Conservation (phyloP, 2,888 invertebrate genomes). For the Panzeria rudis region DNA sequence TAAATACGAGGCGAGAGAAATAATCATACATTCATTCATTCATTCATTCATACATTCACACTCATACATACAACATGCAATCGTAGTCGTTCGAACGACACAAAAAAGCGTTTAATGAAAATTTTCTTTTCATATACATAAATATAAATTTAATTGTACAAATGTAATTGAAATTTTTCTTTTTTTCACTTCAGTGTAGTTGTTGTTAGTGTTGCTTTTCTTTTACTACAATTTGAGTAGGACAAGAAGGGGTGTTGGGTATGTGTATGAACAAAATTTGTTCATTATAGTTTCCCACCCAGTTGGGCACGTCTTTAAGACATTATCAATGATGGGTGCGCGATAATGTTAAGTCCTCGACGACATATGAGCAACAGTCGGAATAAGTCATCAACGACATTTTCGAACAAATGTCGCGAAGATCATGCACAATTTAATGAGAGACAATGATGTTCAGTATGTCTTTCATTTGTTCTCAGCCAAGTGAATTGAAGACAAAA, state of each 20-base stretch:
- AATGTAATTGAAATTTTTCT: slow-evolving; percentile 64
- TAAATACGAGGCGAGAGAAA: slow-evolving; percentile 40
- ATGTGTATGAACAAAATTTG: slow-evolving; percentile 9
- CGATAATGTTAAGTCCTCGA: too few relatives aligned
- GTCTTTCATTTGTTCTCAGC: too few relatives aligned
- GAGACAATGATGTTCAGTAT: too few relatives aligned
- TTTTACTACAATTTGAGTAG: slow-evolving; percentile 33
- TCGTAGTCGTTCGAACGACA: neutral
- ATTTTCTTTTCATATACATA: slow-evolving; percentile 23
- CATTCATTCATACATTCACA: neutral
- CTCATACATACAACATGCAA: neutral
- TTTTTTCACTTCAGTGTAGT: neutral
- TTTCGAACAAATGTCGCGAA: too few relatives aligned
- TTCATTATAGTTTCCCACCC: too few relatives aligned
- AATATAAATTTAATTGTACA: slow-evolving; percentile 65
- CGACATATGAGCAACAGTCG: too few relatives aligned
- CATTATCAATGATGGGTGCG: too few relatives aligned
- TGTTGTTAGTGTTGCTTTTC: slow-evolving; percentile 4
- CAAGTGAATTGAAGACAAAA: too few relatives aligned
- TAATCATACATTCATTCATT: slow-evolving; percentile 14
- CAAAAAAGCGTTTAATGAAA: slow-evolving; percentile 64
- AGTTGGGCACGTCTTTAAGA: too few relatives aligned
- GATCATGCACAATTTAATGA: too few relatives aligned
- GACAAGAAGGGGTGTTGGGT: neutral
- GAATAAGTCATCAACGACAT: too few relatives aligned